Base-by-base conservation (phyloP, 2,888 invertebrate species). In the Esperia sulphurella region DNA sequence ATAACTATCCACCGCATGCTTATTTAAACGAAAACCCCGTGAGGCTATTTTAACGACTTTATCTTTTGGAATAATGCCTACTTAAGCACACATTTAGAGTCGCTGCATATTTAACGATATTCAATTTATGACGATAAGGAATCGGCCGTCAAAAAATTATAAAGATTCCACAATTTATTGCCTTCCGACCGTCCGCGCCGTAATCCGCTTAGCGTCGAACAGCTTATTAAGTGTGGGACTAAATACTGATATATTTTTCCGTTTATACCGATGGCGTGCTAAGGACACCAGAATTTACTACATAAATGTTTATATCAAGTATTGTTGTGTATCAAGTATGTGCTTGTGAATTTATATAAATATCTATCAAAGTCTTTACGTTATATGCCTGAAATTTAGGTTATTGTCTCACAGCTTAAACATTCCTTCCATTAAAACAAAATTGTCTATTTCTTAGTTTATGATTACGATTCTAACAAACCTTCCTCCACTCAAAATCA, bases 131-230 rank as follows among this genome's bases (percentile, higher is more conserved):
- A 75, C 80, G 65, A 61, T 74, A 79, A 81, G 79, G 75, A 79
- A 80, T 77, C 73, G 76, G 69, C 68, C 69, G 70, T 75, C 75
- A 82, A 79, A 85, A 87, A 87, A 87, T 84, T 86, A 82, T 87
- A 88, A 88, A 88, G 86, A 88, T 85, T 86, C 84, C 80, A 79
- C 66, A 81, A 89, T 89, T 89, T 88, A 89, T 86, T 70, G 73
- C 79, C 66, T 59, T 64, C 63, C 58, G 55, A 58, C 61, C 63
- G 62, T 54, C 58, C 55, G 62, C 59, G 65, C 53, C 51, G 68
- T 89, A 88, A 89, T 82, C 88, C 79, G 78, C 83, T 89, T 89
- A 88, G 58, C 71, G 79, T 79, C 83, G 67, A 71, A 81, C 79
- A 78, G 80, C 83, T 86, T 88, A 87, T 83, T 85, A 84, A 84